A percentile compares a stretch with the other conserved stretches of the same genome.
phyloP scores from a whole-genome alignment of 2,113 vertebrate species.

The Hirundichthys speculiger region DNA sequence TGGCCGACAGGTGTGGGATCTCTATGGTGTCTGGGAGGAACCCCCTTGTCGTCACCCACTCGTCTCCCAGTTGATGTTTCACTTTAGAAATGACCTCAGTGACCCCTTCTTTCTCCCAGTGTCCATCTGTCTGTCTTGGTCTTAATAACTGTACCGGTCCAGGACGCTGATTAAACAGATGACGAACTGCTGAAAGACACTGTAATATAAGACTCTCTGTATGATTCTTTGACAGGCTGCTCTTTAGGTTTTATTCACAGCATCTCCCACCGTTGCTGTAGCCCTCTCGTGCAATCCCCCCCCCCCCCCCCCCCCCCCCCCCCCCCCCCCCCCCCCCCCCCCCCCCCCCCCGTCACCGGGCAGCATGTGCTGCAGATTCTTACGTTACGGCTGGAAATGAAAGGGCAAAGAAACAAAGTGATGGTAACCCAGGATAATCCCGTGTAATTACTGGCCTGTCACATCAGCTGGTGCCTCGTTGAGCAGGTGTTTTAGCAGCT shows the following conservation, averaged over 20 bases:
- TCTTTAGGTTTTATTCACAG: constrained; percentile 37
- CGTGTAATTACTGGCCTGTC: constrained; percentile 69
- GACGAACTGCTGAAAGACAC: constrained; percentile 71
- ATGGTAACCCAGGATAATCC: constrained; percentile 59
- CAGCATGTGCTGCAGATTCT: constrained; percentile 37
- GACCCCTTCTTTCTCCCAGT: constrained; percentile 26
- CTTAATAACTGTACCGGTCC: constrained; percentile 53
- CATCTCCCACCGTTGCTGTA: constrained; percentile 21
- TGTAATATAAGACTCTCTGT: constrained; percentile 41
- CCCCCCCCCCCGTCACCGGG: constrained; percentile 13
- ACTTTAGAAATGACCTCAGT: constrained; percentile 32
- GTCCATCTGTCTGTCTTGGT: constrained; percentile 25
- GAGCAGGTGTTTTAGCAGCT: constrained; percentile 73
- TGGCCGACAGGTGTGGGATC: constrained; percentile 61
- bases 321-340: no score
- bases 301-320: neutral
- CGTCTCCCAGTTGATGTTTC: neutral
- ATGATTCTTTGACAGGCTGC: constrained; percentile 44
- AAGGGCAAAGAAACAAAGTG: constrained; percentile 68
- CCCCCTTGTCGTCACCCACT: no score
- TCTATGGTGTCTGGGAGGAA: constrained; percentile 22
- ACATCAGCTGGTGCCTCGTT: constrained; percentile 67
- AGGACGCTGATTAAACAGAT: constrained; percentile 59
- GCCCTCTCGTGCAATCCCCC: constrained; percentile 21
- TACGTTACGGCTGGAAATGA: constrained; percentile 57